Evolutionary conservation across 2,113 vertebrate species (phyloP).

Genomic region (Rhineura floridana): DNA sequence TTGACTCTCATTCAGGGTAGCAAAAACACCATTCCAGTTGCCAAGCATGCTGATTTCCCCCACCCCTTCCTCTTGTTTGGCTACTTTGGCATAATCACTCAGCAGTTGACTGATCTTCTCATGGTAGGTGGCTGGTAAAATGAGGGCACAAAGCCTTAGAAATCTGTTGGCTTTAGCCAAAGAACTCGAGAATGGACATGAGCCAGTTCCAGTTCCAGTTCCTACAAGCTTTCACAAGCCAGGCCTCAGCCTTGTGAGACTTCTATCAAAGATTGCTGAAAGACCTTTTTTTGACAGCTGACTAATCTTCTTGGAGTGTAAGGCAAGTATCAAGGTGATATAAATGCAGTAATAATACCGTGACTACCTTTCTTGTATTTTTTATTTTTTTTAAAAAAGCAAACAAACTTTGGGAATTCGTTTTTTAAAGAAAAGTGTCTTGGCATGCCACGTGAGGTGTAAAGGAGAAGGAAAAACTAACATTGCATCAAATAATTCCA

Average conservation of each 20-base stretch:
- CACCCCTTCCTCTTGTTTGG: background rate
- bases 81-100: background rate
- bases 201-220: slow-evolving; percentile 31
- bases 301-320: slow-evolving; percentile 67
- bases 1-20: too few relatives aligned
- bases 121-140: background rate
- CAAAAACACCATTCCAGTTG: background rate
- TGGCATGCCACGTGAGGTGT: slow-evolving; percentile 28
- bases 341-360: slow-evolving; percentile 55
- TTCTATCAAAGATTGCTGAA: slow-evolving; percentile 29
- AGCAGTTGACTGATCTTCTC: background rate
- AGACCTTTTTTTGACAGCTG: slow-evolving; percentile 57
- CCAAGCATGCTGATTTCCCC: background rate
- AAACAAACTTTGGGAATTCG: slow-evolving; percentile 62
- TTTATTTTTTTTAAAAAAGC: slow-evolving; percentile 42
- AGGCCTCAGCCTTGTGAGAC: background rate
- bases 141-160: background rate
- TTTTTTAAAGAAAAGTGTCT: slow-evolving; percentile 61
- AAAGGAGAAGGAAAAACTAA: slow-evolving; percentile 47
- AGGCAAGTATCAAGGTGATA: slow-evolving; percentile 42
- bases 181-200: slow-evolving; percentile 18
- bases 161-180: slow-evolving; percentile 30
- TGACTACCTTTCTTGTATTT: slow-evolving; percentile 35
- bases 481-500: slow-evolving; percentile 20
- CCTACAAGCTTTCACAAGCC: background rate